Evolutionary conservation across 1,140 invertebrate genomes (phyloP), one percentile per base, ranked within the genome.

Genomic region (Tetraneura akinire): DNA sequence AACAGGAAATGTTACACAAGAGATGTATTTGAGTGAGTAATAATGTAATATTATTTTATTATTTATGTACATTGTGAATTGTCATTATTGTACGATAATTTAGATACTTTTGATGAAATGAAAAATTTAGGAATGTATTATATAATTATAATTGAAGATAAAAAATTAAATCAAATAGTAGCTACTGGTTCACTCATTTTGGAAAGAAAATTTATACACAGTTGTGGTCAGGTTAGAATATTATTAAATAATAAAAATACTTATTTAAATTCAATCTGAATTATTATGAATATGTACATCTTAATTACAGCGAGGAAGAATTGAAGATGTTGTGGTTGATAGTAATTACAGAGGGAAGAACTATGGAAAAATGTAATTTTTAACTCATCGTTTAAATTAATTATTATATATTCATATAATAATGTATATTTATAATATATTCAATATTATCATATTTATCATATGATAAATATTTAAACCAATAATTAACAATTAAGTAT

Each of bases 321-420:
- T 78, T 14, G 74, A 78, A 78, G 74, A 78, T 11, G 62, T 78
- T n/a, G 74, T 78, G 14, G 74, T 78, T 0, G 3, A 78, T 13
- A 62, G 21, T 21, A 14, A 60, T 18, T 62, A 29, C 53, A 57
- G 74, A 45, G 53, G 74, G 42, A 47, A 78, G 45, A 29, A 37
- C 3, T 78, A 62, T n/a, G 74, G 74, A 0, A 78, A 78, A 60
- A 78, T 45, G 74, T 78, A n/a, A 78, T 55, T 49, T 1, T 53
- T 11, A 6, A 21, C 13, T 3, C 1, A 26, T 23, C 3, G 18
- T 64, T n/a, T 2, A 26, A 60, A 60, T 29, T 2, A 29, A 26
- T 37, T 37, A 29, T 14, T 60, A 16, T 3, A 57, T 1, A 14
- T 3, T 0, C 18, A 5, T 9, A 55, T 21, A 21, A 55, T 8